These are phyloP conservation scores for Drosophila asahinai DNA, from an alignment of 1,140 invertebrate species.

Conservation along the genomic window DNA sequence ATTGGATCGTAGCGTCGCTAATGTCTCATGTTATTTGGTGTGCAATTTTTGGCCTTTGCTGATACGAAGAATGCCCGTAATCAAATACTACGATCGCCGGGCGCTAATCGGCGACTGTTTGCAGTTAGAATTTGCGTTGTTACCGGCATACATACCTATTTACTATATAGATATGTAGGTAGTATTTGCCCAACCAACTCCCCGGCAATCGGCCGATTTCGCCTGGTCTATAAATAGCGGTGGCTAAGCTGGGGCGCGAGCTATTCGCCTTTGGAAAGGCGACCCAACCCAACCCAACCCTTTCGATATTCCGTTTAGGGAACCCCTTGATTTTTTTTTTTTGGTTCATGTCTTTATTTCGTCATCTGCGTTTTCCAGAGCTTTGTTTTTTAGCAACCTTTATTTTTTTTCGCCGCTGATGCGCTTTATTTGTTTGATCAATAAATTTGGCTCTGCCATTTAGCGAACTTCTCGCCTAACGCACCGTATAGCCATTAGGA, in stretches of 20 bases:
- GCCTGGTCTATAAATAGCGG: conserved; percentile 29
- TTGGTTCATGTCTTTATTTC: conserved; percentile 30
- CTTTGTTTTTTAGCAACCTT: conserved; percentile 15
- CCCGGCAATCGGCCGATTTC: conserved; percentile 11
- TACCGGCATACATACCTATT: conserved; percentile 4
- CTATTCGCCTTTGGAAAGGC: conserved; percentile 3
- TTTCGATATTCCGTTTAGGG: conserved; percentile 4
- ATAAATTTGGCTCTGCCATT: conserved; percentile 67
- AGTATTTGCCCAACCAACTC: conserved; percentile 17
- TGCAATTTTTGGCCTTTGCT: conserved; percentile 42
- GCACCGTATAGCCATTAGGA: not conserved
- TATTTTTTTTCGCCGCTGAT: conserved; percentile 30
- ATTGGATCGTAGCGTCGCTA: not conserved
- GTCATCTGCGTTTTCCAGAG: conserved; percentile 40
- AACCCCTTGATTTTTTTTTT: conserved; percentile 2
- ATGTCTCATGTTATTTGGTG: conserved; percentile 27
- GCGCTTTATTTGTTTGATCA: conserved; percentile 82
- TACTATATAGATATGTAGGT: not conserved
- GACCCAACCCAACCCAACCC: not conserved
- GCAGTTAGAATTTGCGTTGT: conserved; percentile 67
- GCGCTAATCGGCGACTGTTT: conserved; percentile 71
- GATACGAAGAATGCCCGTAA: conserved; percentile 62
- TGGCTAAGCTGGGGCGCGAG: conserved; percentile 1
- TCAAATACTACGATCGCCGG: conserved; percentile 64
- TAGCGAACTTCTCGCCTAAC: conserved; percentile 18